Evolutionary conservation across 2,797 vertebrate species (phyloP), one percentile per base, ranked within the genome.

Genomic region (Poecilia velifera): DNA sequence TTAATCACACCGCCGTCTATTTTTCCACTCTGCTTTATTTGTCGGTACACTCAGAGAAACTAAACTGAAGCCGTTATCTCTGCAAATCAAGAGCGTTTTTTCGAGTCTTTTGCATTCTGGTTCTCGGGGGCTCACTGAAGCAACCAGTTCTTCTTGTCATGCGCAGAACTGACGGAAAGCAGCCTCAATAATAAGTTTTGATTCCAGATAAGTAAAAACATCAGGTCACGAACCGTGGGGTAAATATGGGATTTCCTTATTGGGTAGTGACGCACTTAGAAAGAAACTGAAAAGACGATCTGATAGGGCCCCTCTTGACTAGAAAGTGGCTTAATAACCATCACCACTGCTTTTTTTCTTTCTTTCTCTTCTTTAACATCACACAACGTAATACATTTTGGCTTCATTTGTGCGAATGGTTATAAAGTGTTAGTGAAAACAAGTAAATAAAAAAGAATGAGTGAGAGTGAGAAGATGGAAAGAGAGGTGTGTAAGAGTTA

Each of bases 191-290:
- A 73, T 49, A 72, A 76, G 66, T 84, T 89, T 76, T 80, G 77
- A 89, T 74, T 76, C 1, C 57, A 79, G 73, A 76, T 80, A 84
- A 87, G 57, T 76, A 76, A 75, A 89, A 73, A 82, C 79, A 78
- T 76, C 64, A 51, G 74, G 74, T 80, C 77, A 70, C 80, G 49
- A 89, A 84, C 79, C 57, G 20, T 1, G 0, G 79, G 49, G 87
- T 89, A 93, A 93, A 93, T 86, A 89, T 82, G 91, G 92, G 92
- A 83, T 91, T 92, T 91, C 92, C 90, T 92, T 70, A 36, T 78
- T 76, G 82, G 68, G 73, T 51, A 80, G 85, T 92, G 87, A 93
- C 84, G 84, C 90, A 91, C 78, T 83, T 73, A 20, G 25, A 79
- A 20, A 83, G 83, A 86, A 73, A 51, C 84, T 85, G 78, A 88